These are phyloP conservation scores for Drosophila ezoana DNA, from an alignment of 2,888 invertebrate genomes.

Conservation along the genomic window DNA sequence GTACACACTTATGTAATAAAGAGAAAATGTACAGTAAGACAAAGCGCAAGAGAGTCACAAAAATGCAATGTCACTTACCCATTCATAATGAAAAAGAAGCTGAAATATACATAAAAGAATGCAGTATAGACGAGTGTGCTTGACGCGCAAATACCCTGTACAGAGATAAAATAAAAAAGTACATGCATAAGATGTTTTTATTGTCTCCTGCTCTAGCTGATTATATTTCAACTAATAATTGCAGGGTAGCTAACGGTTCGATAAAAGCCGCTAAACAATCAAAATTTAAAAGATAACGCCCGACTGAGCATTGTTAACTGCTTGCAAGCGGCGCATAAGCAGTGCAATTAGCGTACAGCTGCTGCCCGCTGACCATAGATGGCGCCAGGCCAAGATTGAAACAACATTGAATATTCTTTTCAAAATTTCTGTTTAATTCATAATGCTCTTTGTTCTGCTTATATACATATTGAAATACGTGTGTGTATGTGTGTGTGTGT, in stretches of 20 bases:
- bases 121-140: background rate
- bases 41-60: conserved; percentile 47
- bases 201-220: too few species aligned
- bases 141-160: conserved; percentile 3
- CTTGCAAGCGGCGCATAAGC: conserved; percentile 19
- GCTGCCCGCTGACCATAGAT: conserved; percentile 13
- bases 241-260: too few species aligned
- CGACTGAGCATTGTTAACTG: background rate
- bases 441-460: conserved; percentile 70
- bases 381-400: conserved; percentile 13
- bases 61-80: conserved; percentile 72
- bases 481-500: conserved; percentile 17
- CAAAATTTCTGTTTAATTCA: conserved; percentile 72
- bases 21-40: conserved; percentile 72
- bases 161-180: too few species aligned
- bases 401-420: conserved; percentile 43
- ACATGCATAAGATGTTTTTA: too few species aligned
- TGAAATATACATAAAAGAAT: background rate
- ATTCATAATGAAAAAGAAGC: conserved; percentile 46
- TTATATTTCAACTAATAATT: too few species aligned
- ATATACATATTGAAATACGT: conserved; percentile 55
- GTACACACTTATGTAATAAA: conserved; percentile 64
- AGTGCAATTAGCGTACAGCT: background rate
- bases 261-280: background rate
- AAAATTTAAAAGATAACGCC: background rate